Evolutionary conservation across 2,888 invertebrate species (phyloP).

Genomic region (Hetaerina titia): DNA sequence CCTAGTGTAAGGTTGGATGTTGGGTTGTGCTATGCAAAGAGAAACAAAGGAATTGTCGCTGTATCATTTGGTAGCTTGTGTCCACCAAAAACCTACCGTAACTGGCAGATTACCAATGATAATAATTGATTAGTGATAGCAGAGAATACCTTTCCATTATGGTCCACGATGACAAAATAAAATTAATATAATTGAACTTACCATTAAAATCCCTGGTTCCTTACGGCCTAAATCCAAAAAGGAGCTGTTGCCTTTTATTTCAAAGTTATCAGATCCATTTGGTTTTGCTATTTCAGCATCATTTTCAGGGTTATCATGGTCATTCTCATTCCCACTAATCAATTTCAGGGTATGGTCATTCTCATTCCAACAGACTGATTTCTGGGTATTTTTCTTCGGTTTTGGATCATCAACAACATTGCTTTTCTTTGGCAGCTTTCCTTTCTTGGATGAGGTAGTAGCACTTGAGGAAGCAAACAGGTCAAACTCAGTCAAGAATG

Average conservation of each 20-base stretch:
- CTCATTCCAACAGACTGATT: background rate
- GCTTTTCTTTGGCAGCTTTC: slow-evolving; percentile 52
- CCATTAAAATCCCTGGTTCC: background rate
- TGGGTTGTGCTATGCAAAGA: no score
- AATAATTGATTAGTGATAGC: no score
- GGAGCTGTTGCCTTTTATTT: background rate
- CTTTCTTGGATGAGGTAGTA: slow-evolving; percentile 34
- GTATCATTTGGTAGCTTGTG: no score
- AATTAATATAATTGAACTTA: background rate
- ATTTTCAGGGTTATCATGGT: background rate
- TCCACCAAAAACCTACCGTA: no score
- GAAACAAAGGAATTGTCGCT: no score
- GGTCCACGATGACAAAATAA: background rate
- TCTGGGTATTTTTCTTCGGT: background rate
- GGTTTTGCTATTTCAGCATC: background rate
- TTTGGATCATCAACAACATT: background rate
- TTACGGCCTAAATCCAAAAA: background rate
- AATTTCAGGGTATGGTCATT: background rate
- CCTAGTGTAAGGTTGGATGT: no score
- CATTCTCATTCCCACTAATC: background rate
- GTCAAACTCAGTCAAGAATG: slow-evolving; percentile 78
- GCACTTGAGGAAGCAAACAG: background rate
- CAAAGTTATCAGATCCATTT: background rate
- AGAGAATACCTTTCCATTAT: no score
- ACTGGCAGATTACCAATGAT: no score